These are phyloP conservation scores for Corvus moneduloides DNA, from an alignment of 2,113 vertebrate genomes.

Conservation along the genomic window DNA sequence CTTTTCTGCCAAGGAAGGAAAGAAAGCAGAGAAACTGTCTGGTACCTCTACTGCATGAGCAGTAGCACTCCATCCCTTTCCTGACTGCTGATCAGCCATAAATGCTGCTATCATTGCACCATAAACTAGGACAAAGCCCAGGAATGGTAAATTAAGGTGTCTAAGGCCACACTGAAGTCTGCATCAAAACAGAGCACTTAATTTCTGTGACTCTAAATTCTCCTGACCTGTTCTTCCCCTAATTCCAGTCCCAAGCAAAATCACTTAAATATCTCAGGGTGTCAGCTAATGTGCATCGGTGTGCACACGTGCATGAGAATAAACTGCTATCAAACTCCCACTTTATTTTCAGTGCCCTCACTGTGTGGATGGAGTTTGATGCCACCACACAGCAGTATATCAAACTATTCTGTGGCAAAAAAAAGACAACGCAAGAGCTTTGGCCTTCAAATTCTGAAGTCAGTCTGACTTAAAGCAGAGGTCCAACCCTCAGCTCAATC, in stretches of 20 bases:
- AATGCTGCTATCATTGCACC: neutral
- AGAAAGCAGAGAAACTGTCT: neutral
- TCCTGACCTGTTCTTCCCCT: neutral
- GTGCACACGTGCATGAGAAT: neutral
- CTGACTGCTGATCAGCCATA: neutral
- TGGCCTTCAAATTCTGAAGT: neutral
- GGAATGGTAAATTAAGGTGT: neutral
- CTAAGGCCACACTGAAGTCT: neutral
- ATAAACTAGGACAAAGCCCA: neutral
- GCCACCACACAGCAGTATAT: neutral
- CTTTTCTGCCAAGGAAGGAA: neutral
- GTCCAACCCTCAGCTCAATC: neutral
- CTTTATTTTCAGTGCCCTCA: neutral
- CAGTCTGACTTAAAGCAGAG: neutral
- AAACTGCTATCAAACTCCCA: neutral
- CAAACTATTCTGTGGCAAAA: neutral
- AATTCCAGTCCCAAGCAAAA: neutral
- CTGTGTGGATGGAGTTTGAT: neutral
- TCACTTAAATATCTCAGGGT: neutral
- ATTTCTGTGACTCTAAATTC: neutral
- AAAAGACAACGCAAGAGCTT: neutral
- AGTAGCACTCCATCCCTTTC: neutral
- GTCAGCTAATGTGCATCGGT: rapidly evolving
- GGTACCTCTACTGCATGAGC: neutral
- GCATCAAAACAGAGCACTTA: neutral